Conservation (phyloP, 1,140 invertebrate genomes). For the Drosophila willistoni region DNA sequence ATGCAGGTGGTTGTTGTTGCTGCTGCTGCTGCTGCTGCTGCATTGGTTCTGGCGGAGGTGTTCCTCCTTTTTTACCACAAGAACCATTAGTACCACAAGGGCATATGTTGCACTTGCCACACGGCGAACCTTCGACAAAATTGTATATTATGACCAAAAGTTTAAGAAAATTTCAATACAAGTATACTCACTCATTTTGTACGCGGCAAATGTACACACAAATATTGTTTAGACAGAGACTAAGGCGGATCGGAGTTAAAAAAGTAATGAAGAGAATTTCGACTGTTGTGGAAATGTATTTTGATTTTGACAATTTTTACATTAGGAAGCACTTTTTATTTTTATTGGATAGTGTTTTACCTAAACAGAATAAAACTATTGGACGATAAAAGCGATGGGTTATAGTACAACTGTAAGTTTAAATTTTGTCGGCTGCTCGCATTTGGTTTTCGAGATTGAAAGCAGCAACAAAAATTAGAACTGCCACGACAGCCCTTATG, state of each 20-base stretch:
- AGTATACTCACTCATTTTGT: constrained; percentile 2
- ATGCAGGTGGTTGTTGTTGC: constrained; percentile 2
- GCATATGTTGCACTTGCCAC: constrained; percentile 56
- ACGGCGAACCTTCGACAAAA: constrained; percentile 32
- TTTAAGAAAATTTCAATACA: not conserved
- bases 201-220: not conserved
- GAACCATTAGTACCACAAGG: constrained; percentile 45
- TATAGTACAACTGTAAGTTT: no score
- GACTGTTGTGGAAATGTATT: not conserved
- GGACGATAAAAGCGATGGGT: no score
- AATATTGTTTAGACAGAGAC: not conserved
- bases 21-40: constrained; percentile 23
- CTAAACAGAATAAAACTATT: no score
- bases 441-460: not conserved
- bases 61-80: not conserved
- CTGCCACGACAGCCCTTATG: not conserved
- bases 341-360: no score
- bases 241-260: not conserved
- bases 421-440: not conserved
- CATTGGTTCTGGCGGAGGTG: not conserved
- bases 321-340: not conserved
- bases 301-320: not conserved
- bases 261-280: not conserved
- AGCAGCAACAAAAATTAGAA: not conserved
- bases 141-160: no score